Conservation (phyloP, 2,113 vertebrate species). For the Malaclemys terrapin region DNA sequence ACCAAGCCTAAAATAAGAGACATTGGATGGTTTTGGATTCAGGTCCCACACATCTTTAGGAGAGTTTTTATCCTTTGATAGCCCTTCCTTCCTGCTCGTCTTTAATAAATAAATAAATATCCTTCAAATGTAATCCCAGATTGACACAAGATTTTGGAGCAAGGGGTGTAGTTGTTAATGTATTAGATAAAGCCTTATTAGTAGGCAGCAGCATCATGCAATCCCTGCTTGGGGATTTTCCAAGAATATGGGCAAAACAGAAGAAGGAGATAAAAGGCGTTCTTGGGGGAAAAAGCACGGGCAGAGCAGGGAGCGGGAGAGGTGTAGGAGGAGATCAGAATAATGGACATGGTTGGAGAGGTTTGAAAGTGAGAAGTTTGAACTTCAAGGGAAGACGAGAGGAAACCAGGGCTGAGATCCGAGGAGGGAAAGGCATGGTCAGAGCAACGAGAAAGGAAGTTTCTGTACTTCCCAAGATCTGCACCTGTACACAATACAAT, state of each 20-base stretch:
- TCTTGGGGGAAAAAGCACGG: slow-evolving; percentile 6
- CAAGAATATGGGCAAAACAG: not conserved
- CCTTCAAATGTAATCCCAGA: not conserved
- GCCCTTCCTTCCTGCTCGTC: not conserved
- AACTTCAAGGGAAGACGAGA: slow-evolving; percentile 7
- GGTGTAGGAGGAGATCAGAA: not conserved
- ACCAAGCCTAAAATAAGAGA: not conserved
- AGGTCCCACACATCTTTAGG: not conserved
- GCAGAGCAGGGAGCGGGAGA: not conserved
- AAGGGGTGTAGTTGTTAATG: not conserved
- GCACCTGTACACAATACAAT: slow-evolving; percentile 78
- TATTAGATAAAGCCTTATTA: not conserved
- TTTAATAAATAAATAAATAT: not conserved
- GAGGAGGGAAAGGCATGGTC: not conserved
- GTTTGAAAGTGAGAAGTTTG: not conserved
- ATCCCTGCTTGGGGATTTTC: not conserved
- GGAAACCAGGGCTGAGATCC: not conserved
- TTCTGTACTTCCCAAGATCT: slow-evolving; percentile 63
- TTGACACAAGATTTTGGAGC: not conserved
- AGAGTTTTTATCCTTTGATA: not conserved
- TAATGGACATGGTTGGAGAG: not conserved
- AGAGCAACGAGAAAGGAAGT: slow-evolving; percentile 55
- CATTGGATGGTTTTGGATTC: not conserved
- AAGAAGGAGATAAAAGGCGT: not conserved
- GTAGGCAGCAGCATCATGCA: not conserved